Base-by-base conservation (phyloP, 92 coral and sea anemone genomes). In the Umimayanthus kanabou region DNA sequence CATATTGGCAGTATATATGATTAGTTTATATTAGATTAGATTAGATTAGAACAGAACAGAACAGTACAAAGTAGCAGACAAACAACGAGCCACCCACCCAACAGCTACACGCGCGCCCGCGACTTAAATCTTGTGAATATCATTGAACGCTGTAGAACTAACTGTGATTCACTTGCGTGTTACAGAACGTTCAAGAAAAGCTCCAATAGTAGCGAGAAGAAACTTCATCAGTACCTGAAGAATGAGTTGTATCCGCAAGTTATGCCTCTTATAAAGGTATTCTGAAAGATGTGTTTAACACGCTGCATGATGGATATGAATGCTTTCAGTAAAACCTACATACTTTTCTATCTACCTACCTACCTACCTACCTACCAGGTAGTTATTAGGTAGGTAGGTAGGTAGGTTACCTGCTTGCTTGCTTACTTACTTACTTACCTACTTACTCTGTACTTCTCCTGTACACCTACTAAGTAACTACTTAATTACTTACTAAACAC, bases 171-270 rank as follows among this genome's bases (percentile, higher is more conserved):
- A 61, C 26, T 23, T 61, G 9, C n/a, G 7, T 61, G 22, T 3
- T 61, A 23, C 25, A 94, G 98, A 78, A 73, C 93, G 30, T 93
- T 93, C 66, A 91, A 91, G 92, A 93, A 93, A 80, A 93, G 92
- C 79, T 90, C 89, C 28, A 94, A 95, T 88, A 93, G 93, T 88
- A 86, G 88, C 87, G 98, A 95, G 81, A 95, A 86, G 77, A 93
- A 90, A 73, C 90, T 95, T 43, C 91, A 90, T 70, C 94, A 93
- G 80, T 93, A 91, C 91, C 89, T 95, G 79, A 90, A 92, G 88
- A 88, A 95, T 92, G 98, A 95, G 85, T 92, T 95, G 78, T 92
- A 82, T 69, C 98, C 98, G 33, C 66, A 89, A 42, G 92, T 95
- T 73, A 90, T 93, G 94, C 94, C 96, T 58, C 89, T 88, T 25